Evolutionary conservation across 1,140 invertebrate genomes (phyloP).

Genomic region (Zaprionus gabonicus): DNA sequence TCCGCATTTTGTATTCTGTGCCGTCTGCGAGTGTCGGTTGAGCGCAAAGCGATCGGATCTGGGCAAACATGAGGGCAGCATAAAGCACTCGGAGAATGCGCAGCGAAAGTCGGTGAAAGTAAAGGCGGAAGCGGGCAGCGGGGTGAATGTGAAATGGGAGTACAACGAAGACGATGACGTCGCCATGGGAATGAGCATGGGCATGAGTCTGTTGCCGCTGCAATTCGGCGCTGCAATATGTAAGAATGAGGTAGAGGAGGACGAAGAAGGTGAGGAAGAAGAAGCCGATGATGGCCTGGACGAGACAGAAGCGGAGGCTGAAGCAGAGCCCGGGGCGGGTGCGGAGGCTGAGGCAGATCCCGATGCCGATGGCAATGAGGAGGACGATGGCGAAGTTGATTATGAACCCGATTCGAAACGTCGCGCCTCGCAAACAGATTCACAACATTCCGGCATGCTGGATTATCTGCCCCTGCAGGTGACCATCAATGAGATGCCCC

Average conservation of each 20-base stretch:
- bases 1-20: slow-evolving; percentile 76
- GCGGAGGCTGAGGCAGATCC: slow-evolving; percentile 21
- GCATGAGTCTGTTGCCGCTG: slow-evolving; percentile 25
- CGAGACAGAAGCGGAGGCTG: slow-evolving; percentile 24
- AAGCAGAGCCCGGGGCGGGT: slow-evolving; percentile 25
- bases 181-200: slow-evolving; percentile 3
- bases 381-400: slow-evolving; percentile 19
- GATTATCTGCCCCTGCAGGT: slow-evolving; percentile 68
- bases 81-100: slow-evolving; percentile 71
- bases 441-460: slow-evolving; percentile 68
- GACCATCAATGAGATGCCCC: slow-evolving; percentile 69
- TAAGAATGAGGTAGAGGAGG: slow-evolving; percentile 38
- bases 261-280: slow-evolving; percentile 14
- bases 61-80: slow-evolving; percentile 74
- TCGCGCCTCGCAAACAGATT: slow-evolving; percentile 61
- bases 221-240: slow-evolving; percentile 31
- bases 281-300: slow-evolving; percentile 16
- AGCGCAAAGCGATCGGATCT: slow-evolving; percentile 74
- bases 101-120: slow-evolving; percentile 53
- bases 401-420: slow-evolving; percentile 55
- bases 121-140: slow-evolving; percentile 7
- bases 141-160: slow-evolving; percentile 64
- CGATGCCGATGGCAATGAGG: slow-evolving; percentile 13
- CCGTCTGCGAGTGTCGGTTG: slow-evolving; percentile 66
- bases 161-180: slow-evolving; percentile 66